phyloP scores from a whole-genome alignment of 2,888 invertebrate species.

The Vanessa cardui region DNA sequence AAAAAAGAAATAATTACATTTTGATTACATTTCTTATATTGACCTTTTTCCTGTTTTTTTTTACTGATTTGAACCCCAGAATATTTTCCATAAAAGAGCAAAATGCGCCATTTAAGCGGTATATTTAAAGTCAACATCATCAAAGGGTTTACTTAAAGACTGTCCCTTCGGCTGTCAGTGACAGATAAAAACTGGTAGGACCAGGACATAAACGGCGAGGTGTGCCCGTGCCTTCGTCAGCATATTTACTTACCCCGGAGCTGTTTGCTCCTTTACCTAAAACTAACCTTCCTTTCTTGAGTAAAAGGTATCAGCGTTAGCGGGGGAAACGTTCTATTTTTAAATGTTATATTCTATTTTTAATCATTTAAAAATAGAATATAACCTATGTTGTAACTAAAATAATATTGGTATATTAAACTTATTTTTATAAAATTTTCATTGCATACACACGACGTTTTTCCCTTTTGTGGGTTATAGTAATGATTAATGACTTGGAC shows the following conservation, averaged over 20 bases:
- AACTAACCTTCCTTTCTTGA: slow-evolving; percentile 58
- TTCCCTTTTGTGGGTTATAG: too few species aligned
- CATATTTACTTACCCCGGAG: slow-evolving; percentile 77
- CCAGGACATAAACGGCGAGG: slow-evolving; percentile 59
- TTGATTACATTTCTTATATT: too few species aligned
- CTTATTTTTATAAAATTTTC: too few species aligned
- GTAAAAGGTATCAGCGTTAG: slow-evolving; percentile 44
- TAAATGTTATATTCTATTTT: too few species aligned
- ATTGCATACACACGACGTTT: too few species aligned
- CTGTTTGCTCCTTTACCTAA: slow-evolving; percentile 77
- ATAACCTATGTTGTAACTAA: too few species aligned
- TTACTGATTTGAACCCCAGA: background rate
- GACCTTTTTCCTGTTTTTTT: too few species aligned
- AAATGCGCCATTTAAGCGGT: slow-evolving; percentile 17
- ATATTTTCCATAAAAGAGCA: slow-evolving; percentile 8
- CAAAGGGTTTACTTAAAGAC: slow-evolving; percentile 64
- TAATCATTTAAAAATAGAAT: too few species aligned
- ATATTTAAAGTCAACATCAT: slow-evolving; percentile 58
- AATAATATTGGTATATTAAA: too few species aligned
- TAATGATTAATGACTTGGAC: too few species aligned
- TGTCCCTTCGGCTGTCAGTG: slow-evolving; percentile 67
- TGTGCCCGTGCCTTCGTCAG: slow-evolving; percentile 75
- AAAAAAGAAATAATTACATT: too few species aligned
- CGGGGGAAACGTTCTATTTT: slow-evolving; percentile 16
- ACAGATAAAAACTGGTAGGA: slow-evolving; percentile 75